Percentiles rank a stretch among this genome's conserved stretches.
Evolutionary conservation across 2,113 vertebrate species (phyloP).

Genomic region (Thomomys bottae): DNA sequence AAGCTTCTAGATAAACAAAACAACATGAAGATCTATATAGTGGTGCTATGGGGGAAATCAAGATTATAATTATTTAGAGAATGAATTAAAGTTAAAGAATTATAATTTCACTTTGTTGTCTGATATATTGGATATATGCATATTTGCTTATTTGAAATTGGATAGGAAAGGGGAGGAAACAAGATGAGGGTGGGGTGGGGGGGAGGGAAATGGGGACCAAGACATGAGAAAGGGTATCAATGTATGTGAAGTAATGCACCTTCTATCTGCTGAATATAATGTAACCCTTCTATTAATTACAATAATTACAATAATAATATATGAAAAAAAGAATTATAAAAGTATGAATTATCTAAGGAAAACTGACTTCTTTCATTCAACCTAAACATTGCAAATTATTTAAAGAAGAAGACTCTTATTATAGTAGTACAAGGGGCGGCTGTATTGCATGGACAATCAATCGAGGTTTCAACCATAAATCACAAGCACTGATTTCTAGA

Average conservation of each 20-base stretch:
- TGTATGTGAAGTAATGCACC: no score
- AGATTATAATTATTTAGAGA: neutral
- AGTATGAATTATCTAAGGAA: neutral
- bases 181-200: no score
- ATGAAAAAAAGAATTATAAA: neutral
- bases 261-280: no score
- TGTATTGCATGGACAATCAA: neutral
- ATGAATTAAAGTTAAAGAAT: neutral
- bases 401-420: neutral
- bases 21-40: neutral
- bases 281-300: no score
- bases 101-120: no score
- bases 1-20: constrained; percentile 3
- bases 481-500: neutral
- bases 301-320: no score
- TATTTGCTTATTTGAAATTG: no score
- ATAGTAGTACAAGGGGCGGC: neutral
- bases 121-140: no score
- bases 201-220: no score
- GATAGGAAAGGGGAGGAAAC: no score
- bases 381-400: neutral
- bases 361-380: neutral
- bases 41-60: neutral
- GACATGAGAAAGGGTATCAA: no score
- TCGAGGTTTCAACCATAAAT: neutral